Conservation (phyloP, 2,797 vertebrate species). For the Odontamblyopus rebecca region DNA sequence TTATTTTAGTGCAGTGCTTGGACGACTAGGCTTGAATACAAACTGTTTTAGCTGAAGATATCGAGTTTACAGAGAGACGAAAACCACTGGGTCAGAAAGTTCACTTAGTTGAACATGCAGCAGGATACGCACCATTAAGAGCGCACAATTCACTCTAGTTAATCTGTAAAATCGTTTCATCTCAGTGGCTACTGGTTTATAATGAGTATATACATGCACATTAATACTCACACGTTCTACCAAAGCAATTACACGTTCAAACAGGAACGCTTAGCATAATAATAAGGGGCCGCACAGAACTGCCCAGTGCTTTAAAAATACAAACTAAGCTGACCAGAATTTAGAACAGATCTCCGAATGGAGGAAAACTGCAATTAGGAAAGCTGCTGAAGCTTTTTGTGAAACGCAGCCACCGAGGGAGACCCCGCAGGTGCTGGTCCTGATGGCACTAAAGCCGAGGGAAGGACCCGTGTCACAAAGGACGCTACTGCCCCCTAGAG, state of each 20-base stretch:
- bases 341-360: not conserved
- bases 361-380: constrained; percentile 15
- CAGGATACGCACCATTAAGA: not conserved
- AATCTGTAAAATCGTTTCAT: constrained; percentile 22
- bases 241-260: constrained; percentile 31
- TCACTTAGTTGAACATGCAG: not conserved
- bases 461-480: constrained; percentile 2
- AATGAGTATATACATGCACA: constrained; percentile 16
- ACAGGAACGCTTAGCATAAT: constrained; percentile 13
- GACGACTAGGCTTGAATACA: not conserved
- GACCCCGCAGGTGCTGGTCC: not conserved
- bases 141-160: not conserved
- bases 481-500: constrained; percentile 55
- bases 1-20: not conserved
- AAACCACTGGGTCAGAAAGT: constrained; percentile 1
- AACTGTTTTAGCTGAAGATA: not conserved
- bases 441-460: not conserved
- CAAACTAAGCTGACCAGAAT: not conserved
- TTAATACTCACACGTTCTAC: constrained; percentile 21
- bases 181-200: constrained; percentile 18
- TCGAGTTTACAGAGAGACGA: not conserved
- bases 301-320: not conserved
- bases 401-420: constrained; percentile 3
- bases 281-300: constrained; percentile 1
- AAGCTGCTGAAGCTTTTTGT: constrained; percentile 1